phyloP scores from a whole-genome alignment of 2,888 invertebrate species.

The Cosmorhoe ocellata region DNA sequence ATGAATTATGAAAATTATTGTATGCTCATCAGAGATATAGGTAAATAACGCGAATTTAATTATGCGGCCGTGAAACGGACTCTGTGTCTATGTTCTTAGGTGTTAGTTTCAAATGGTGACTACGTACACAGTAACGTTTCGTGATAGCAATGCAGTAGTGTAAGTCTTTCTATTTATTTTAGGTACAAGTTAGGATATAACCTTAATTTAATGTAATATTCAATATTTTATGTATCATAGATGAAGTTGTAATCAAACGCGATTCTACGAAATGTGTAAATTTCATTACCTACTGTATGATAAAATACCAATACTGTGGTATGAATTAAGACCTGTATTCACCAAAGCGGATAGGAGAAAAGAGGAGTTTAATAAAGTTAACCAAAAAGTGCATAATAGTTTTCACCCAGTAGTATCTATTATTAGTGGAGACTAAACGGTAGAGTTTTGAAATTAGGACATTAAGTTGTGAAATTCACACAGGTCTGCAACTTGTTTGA shows the following conservation, averaged over 20 bases:
- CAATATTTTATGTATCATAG: constrained; percentile 54
- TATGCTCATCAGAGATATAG: constrained; percentile 15
- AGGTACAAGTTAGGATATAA: constrained; percentile 61
- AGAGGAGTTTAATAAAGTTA: too few species aligned
- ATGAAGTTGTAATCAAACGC: constrained; percentile 10
- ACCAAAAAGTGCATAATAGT: too few species aligned
- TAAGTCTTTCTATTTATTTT: constrained; percentile 65
- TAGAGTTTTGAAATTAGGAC: too few species aligned
- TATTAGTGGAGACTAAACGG: too few species aligned
- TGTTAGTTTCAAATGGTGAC: constrained; percentile 19
- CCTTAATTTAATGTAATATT: constrained; percentile 42
- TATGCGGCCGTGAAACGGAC: constrained; percentile 22
- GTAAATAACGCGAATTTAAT: constrained; percentile 18
- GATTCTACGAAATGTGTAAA: too few species aligned
- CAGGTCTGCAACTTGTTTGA: too few species aligned
- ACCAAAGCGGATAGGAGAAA: too few species aligned
- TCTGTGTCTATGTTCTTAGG: constrained; percentile 13
- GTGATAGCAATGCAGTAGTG: constrained; percentile 45
- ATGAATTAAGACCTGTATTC: too few species aligned
- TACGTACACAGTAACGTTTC: constrained; percentile 23
- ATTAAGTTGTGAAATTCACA: too few species aligned
- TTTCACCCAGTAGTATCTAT: too few species aligned
- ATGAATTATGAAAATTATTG: constrained; percentile 1
- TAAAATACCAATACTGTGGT: too few species aligned
- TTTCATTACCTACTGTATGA: too few species aligned